Conservation (phyloP, 2,888 invertebrate genomes). For the Drosophila macrospina region DNA sequence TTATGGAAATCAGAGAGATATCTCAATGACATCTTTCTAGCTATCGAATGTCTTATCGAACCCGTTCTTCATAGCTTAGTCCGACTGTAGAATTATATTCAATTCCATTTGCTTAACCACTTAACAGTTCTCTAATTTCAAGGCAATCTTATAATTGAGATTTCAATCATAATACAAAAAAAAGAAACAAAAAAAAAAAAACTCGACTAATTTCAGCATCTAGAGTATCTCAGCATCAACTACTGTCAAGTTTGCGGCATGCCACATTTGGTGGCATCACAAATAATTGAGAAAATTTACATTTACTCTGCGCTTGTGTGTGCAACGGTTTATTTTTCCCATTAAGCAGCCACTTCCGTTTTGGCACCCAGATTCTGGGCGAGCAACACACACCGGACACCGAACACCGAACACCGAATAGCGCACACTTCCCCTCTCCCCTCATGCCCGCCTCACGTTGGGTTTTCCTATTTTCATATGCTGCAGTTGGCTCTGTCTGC, state of each 20-base stretch:
- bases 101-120: constrained; percentile 13
- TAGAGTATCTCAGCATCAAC: constrained; percentile 35
- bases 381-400: constrained; percentile 39
- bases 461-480: constrained; percentile 43
- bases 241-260: constrained; percentile 22
- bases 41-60: neutral
- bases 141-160: constrained; percentile 22
- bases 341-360: constrained; percentile 77
- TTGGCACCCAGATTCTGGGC: constrained; percentile 54
- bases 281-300: constrained; percentile 71
- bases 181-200: neutral
- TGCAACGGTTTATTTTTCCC: constrained; percentile 45
- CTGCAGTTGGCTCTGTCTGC: no score
- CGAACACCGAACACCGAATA: neutral
- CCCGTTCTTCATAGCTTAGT: constrained; percentile 4
- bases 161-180: constrained; percentile 4
- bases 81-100: constrained; percentile 3
- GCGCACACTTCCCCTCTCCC: neutral
- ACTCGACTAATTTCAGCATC: constrained; percentile 2
- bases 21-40: neutral
- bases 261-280: constrained; percentile 49
- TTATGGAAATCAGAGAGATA: no score
- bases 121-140: constrained; percentile 21
- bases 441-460: neutral
- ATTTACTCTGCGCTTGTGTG: constrained; percentile 30